Evolutionary conservation across 2,888 invertebrate species (phyloP).

Genomic region (Mactromeris polynyma): DNA sequence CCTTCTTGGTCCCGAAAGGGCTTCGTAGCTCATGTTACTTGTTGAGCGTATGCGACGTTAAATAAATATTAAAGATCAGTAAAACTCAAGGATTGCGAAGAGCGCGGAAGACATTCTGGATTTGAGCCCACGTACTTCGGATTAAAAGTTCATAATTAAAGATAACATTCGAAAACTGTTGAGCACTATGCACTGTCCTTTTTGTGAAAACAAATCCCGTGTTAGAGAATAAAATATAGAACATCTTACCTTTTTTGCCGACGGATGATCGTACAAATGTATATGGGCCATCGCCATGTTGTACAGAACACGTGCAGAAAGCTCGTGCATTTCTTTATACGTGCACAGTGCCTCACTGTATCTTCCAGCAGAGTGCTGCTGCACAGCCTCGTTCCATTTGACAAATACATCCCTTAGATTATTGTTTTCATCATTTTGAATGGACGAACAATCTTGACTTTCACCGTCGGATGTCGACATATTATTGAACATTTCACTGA

Average conservation of each 20-base stretch:
- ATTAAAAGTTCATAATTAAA: too few species aligned
- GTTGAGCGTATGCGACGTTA: too few species aligned
- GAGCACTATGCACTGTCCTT: neutral
- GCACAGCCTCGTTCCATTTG: constrained; percentile 26
- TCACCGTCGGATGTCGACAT: neutral
- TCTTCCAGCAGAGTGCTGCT: neutral
- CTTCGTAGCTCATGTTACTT: too few species aligned
- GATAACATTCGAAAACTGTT: neutral
- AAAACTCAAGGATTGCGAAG: too few species aligned
- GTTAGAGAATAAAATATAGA: neutral
- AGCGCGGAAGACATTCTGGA: too few species aligned
- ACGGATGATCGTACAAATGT: neutral
- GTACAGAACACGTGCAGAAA: constrained; percentile 23
- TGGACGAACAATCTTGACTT: neutral
- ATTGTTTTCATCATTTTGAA: neutral
- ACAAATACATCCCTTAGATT: constrained; percentile 11
- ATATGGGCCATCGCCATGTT: constrained; percentile 33
- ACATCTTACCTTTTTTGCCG: constrained; percentile 30
- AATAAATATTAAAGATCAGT: too few species aligned
- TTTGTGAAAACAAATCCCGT: neutral
- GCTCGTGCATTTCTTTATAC: constrained; percentile 22
- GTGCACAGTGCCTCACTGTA: neutral
- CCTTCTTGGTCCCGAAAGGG: too few species aligned
- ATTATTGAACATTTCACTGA: neutral
- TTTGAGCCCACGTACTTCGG: too few species aligned